phyloP scores from a whole-genome alignment of 2,888 invertebrate genomes.

The Aleiodes testaceus region DNA sequence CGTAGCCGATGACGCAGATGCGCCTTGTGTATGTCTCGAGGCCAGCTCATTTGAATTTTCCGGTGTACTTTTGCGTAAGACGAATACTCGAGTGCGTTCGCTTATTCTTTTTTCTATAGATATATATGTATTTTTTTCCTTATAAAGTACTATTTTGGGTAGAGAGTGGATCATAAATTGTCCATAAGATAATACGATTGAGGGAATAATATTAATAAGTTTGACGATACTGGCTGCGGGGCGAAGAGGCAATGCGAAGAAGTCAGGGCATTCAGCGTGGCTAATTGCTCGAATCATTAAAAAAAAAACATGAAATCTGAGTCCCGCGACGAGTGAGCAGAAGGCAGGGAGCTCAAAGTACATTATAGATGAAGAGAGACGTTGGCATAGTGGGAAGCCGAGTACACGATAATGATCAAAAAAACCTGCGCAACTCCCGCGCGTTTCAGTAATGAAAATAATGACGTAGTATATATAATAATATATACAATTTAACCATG shows the following conservation, averaged over 20 bases:
- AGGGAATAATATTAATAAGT: conserved; percentile 20
- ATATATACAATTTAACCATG: conserved; percentile 38
- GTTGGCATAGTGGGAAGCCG: conserved; percentile 63
- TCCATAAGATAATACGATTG: too few relatives aligned
- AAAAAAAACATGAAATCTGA: conserved; percentile 72
- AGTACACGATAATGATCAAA: conserved; percentile 58
- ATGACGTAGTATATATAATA: conserved; percentile 62
- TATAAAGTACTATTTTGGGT: too few relatives aligned
- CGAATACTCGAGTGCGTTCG: conserved; percentile 30
- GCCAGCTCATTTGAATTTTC: conserved; percentile 39
- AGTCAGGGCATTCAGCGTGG: conserved; percentile 72
- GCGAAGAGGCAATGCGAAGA: conserved; percentile 61
- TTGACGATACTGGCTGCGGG: conserved; percentile 42
- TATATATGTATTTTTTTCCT: background rate
- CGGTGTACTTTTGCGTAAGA: conserved; percentile 37
- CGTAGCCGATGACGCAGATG: conserved; percentile 29
- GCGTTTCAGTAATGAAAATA: conserved; percentile 70
- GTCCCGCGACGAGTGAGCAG: conserved; percentile 47
- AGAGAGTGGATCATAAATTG: too few relatives aligned
- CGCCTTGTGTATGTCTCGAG: conserved; percentile 30
- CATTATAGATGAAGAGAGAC: conserved; percentile 28
- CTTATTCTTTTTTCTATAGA: conserved; percentile 13
- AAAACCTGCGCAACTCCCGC: conserved; percentile 41
- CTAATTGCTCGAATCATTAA: conserved; percentile 73
- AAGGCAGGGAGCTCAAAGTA: conserved; percentile 13